phyloP scores from a whole-genome alignment of 2,888 invertebrate genomes.

The Hermodice carunculata region DNA sequence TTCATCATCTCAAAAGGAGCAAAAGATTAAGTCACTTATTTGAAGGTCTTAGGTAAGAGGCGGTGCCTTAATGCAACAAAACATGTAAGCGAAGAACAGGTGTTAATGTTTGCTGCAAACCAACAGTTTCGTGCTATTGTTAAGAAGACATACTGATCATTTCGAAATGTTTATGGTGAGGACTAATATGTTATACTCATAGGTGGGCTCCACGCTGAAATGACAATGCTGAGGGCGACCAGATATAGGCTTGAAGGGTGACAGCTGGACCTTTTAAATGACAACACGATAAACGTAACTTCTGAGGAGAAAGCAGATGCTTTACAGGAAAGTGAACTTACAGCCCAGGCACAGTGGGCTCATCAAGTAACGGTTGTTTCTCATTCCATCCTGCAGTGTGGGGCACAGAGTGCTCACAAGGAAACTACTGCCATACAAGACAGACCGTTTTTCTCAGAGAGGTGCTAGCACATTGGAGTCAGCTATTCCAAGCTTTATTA shows the following conservation, averaged over 20 bases:
- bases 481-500: no score
- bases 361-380: slow-evolving; percentile 6
- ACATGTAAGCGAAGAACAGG: slow-evolving; percentile 14
- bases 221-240: slow-evolving; percentile 7
- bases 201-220: slow-evolving; percentile 22
- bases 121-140: slow-evolving; percentile 14
- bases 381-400: neutral
- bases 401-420: neutral
- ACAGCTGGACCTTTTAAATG: slow-evolving; percentile 11
- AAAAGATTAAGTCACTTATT: no score
- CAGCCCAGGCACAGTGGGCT: slow-evolving; percentile 6
- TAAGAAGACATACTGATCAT: slow-evolving; percentile 19
- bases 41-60: no score
- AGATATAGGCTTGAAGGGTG: slow-evolving; percentile 13
- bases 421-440: neutral
- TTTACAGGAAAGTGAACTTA: neutral
- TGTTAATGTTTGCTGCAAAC: slow-evolving; percentile 7
- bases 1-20: no score
- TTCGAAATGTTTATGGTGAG: slow-evolving; percentile 19
- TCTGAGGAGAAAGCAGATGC: slow-evolving; percentile 4
- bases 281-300: neutral
- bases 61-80: no score
- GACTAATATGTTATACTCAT: slow-evolving; percentile 14
- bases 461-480: no score
- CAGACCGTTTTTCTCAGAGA: no score